Percentiles rank a stretch among this genome's conserved stretches.
Evolutionary conservation across 2,113 vertebrate species (phyloP).

Genomic region (Syrmaticus mikado): DNA sequence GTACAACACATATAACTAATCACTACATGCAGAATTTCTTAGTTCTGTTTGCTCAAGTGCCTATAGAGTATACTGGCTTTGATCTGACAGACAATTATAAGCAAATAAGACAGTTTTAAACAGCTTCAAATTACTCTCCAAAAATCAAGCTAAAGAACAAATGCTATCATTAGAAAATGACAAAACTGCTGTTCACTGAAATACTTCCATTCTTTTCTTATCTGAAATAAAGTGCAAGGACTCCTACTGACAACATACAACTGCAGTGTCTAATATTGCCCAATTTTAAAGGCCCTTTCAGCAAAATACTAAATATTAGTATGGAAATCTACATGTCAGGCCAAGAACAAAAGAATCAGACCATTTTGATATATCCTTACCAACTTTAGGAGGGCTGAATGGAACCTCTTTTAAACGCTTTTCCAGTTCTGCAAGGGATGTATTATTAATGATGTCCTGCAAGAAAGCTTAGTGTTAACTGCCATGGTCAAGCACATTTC

Average conservation of each 20-base stretch:
- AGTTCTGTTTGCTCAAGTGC: no score
- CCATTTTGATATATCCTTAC: conserved; percentile 76
- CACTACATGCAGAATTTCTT: neutral
- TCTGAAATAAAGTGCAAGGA: neutral
- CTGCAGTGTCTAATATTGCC: neutral
- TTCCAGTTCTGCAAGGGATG: conserved; percentile 95
- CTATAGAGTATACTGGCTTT: neutral
- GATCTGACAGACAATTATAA: neutral
- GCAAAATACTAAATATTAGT: neutral
- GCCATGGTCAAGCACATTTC: neutral
- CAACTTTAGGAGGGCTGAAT: conserved; percentile 92
- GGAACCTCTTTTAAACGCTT: conserved; percentile 91
- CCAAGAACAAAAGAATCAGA: neutral
- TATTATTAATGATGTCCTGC: conserved; percentile 94
- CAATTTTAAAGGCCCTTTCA: neutral
- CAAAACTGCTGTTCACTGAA: neutral
- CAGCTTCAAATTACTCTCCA: neutral
- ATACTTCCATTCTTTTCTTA: neutral
- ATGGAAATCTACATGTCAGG: neutral
- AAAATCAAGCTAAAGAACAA: neutral
- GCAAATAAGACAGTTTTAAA: neutral
- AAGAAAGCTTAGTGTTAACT: conserved; percentile 18
- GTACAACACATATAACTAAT: neutral
- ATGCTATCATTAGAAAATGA: neutral
- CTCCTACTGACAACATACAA: neutral